These are phyloP conservation scores for Drosophila funebris DNA, from an alignment of 1,140 invertebrate species.

Conservation along the genomic window DNA sequence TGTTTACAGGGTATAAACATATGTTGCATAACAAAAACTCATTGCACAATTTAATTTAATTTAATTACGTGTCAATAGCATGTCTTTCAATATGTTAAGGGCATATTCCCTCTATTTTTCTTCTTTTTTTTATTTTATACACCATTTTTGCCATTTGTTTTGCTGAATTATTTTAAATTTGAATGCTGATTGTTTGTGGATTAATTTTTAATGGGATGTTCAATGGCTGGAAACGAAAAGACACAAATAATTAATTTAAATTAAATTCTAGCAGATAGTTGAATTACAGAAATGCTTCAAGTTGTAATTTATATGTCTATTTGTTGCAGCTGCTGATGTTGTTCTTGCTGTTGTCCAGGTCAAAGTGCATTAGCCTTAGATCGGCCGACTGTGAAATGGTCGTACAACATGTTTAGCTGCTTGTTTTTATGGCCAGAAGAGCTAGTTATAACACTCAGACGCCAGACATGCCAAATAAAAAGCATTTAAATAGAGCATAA, in stretches of 20 bases:
- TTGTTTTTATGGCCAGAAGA: constrained; percentile 56
- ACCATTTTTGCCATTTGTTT: constrained; percentile 21
- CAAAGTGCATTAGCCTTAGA: constrained; percentile 77
- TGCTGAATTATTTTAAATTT: constrained; percentile 54
- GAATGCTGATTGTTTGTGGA: constrained; percentile 28
- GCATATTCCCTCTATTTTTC: background rate
- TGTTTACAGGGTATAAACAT: constrained; percentile 6
- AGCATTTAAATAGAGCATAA: constrained; percentile 74
- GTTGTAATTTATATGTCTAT: background rate
- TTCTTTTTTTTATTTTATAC: background rate
- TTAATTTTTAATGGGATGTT: constrained; percentile 28
- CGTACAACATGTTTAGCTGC: constrained; percentile 55
- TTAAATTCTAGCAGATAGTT: background rate
- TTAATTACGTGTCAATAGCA: constrained; percentile 77
- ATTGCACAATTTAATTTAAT: constrained; percentile 64
- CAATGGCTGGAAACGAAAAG: background rate
- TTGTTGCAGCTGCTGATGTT: background rate
- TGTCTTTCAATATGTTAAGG: constrained; percentile 55
- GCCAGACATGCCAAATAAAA: constrained; percentile 76
- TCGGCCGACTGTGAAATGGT: constrained; percentile 41
- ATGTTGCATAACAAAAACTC: constrained; percentile 18
- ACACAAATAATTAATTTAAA: background rate
- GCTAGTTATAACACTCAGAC: constrained; percentile 55
- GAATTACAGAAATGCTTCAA: background rate
- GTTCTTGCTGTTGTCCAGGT: constrained; percentile 31